Evolutionary conservation across 2,113 vertebrate genomes (phyloP).

Genomic region (Phrynosoma blainvillii): DNA sequence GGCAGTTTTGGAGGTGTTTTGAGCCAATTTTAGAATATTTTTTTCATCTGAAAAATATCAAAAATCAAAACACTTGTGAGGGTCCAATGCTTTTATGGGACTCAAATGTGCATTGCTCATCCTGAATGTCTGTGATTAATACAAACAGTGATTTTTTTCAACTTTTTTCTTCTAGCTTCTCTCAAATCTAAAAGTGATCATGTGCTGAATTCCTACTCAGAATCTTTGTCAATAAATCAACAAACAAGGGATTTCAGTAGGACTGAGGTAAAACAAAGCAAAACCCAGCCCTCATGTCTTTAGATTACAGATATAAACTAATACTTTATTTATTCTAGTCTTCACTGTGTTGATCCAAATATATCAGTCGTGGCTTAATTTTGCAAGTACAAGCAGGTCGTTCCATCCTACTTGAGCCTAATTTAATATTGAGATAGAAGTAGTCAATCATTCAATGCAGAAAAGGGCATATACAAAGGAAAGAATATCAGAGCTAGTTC

Average conservation of each 20-base stretch:
- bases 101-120: no score
- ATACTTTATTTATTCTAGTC: neutral
- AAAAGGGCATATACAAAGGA: neutral
- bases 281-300: neutral
- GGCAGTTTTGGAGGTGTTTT: no score
- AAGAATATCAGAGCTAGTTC: neutral
- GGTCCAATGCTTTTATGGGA: no score
- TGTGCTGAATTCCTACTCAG: constrained; percentile 70
- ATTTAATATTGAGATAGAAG: fast-evolving
- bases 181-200: constrained; percentile 71
- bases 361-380: neutral
- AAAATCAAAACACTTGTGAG: no score
- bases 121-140: neutral
- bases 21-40: no score
- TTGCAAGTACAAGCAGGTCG: neutral
- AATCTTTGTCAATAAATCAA: constrained; percentile 67
- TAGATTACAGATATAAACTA: neutral
- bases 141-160: constrained; percentile 11
- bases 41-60: no score
- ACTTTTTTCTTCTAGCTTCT: constrained; percentile 66
- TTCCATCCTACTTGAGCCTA: neutral
- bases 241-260: constrained; percentile 66
- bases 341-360: neutral
- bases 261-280: constrained; percentile 72
- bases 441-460: neutral